These are phyloP conservation scores for Patella pellucida DNA, from an alignment of 2,888 invertebrate species.

Conservation along the genomic window DNA sequence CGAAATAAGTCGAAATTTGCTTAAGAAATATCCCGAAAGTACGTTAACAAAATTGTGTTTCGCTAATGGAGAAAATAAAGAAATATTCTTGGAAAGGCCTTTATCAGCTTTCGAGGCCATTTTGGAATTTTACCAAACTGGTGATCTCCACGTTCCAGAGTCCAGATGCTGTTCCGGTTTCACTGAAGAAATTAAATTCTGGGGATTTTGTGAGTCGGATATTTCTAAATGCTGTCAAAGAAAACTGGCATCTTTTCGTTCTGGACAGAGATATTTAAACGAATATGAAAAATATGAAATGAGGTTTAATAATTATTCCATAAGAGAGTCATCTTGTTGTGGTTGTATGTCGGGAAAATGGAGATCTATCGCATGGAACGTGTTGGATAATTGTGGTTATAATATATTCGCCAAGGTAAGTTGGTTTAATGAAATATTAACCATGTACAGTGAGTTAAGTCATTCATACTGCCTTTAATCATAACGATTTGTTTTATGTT, in stretches of 20 bases:
- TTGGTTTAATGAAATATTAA: no score
- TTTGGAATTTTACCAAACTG: slow-evolving; percentile 16
- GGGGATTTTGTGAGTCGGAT: not conserved
- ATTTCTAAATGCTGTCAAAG: not conserved
- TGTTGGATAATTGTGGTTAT: not conserved
- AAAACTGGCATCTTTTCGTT: not conserved
- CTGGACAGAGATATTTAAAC: not conserved
- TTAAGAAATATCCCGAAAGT: not conserved
- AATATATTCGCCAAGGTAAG: not conserved
- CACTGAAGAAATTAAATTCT: not conserved
- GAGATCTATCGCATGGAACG: not conserved
- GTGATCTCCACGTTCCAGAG: slow-evolving; percentile 11
- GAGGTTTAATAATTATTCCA: not conserved
- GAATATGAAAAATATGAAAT: not conserved
- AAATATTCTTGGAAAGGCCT: slow-evolving; percentile 13
- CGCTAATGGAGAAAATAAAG: not conserved
- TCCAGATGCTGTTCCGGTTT: slow-evolving; percentile 5
- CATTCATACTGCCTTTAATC: no score
- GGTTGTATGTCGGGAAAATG: not conserved
- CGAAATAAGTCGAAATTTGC: slow-evolving; percentile 7
- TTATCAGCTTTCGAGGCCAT: slow-evolving; percentile 8
- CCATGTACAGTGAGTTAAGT: no score
- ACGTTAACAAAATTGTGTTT: not conserved
- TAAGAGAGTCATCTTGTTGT: not conserved
- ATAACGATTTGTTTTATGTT: no score